Evolutionary conservation across 2,888 invertebrate genomes (phyloP).

Genomic region (Melanargia galathea): DNA sequence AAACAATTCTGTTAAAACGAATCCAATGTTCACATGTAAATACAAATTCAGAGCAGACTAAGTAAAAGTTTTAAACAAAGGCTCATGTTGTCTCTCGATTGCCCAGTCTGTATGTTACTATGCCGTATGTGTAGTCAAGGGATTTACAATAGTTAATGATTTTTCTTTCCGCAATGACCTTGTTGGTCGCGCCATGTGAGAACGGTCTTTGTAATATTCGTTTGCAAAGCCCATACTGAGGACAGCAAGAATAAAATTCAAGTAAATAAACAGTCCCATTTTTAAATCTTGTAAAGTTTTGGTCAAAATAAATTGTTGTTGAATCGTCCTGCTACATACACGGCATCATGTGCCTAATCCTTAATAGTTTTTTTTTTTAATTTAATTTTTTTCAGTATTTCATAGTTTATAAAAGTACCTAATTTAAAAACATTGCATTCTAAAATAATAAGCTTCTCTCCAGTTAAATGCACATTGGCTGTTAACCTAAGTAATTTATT

Average conservation of each 20-base stretch:
- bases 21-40: no score
- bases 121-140: constrained; percentile 10
- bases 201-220: no score
- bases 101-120: neutral
- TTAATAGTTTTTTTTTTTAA: constrained; percentile 58
- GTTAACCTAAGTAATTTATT: constrained; percentile 59
- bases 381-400: constrained; percentile 69
- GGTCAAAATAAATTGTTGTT: neutral
- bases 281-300: no score
- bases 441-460: constrained; percentile 58
- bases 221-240: no score
- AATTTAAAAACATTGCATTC: constrained; percentile 55
- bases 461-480: constrained; percentile 70
- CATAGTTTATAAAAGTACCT: constrained; percentile 47
- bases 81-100: no score
- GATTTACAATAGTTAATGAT: neutral
- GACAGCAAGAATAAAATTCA: no score
- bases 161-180: no score
- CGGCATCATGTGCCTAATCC: constrained; percentile 38
- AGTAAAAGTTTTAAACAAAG: no score
- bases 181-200: no score
- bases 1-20: no score
- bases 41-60: no score
- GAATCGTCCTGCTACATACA: constrained; percentile 4
- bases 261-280: no score